Conservation (phyloP, 2,113 vertebrate species). For the Centropus unirufus region DNA sequence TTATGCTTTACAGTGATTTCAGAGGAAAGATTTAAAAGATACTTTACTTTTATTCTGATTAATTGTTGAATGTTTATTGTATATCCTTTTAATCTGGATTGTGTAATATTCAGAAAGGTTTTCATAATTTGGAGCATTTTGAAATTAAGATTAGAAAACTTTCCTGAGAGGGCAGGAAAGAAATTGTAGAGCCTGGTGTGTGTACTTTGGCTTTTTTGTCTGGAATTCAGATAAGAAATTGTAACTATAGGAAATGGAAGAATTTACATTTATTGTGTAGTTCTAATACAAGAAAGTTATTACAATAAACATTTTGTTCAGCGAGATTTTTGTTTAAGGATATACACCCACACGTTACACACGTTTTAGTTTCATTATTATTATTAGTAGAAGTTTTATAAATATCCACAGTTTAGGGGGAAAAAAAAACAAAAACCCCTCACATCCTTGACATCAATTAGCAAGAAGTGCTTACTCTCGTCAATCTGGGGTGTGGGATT, state of each 20-base stretch:
- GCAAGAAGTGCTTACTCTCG: not conserved
- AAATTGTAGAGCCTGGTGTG: not conserved
- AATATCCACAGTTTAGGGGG: not conserved
- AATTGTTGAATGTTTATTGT: not conserved
- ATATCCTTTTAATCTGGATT: not conserved
- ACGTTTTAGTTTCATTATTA: not conserved
- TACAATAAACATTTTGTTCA: not conserved
- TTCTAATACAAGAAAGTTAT: not conserved
- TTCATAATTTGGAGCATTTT: not conserved
- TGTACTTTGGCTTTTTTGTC: not conserved
- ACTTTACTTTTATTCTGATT: not conserved
- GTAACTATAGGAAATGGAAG: not conserved
- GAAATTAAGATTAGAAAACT: not conserved
- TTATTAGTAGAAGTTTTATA: not conserved
- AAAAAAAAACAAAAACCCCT: not conserved
- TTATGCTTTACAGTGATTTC: not conserved
- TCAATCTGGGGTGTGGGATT: not conserved
- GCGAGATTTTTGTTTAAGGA: not conserved
- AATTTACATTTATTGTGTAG: not conserved
- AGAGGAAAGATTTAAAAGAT: not conserved
- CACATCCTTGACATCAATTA: not conserved
- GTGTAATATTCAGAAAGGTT: not conserved
- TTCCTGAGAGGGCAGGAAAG: fast-evolving
- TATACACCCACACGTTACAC: not conserved
- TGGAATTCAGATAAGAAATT: not conserved